Base-by-base conservation (phyloP, 1,140 invertebrate species). In the Trichoplusia ni region DNA sequence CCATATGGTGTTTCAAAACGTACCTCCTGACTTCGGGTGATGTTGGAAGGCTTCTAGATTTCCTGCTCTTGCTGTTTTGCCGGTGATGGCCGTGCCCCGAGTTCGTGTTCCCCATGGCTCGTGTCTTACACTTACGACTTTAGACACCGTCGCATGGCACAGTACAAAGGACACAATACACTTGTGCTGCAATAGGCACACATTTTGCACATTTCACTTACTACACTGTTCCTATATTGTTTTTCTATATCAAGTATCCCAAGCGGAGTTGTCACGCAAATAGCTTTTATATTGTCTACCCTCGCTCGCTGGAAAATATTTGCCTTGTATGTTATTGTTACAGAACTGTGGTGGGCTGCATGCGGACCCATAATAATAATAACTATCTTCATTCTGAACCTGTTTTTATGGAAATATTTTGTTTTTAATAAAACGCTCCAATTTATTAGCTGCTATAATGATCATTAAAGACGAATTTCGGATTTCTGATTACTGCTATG, bases 1-100 rank as follows among this genome's bases (percentile, higher is more conserved):
- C 0, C 25, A 18, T 25, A 3, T 8, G 16, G 33, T 40, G n/a
- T 58, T 44, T 23, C n/a, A 58, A 16, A 27, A 31, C 25, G 4
- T 81, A 91, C 90, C 90, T 90, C 71, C 90, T 81, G 16, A 91
- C 90, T 87, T 91, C 90, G 44, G 90, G 90, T 7, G 88, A 90
- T 11, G 90, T 91, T 35, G 90, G 90, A 62, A 91, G 69, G 67
- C 90, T 91, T 53, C 90, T 78, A 13, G 84, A 90, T 68, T 90
- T 90, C 63, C 90, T 82, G 67, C 73, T 85, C 62, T 89, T 90
- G 64, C 73, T 78, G 63, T 77, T 70, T n/a, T 86, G 79, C 21
- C 82, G 72, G 11, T 79, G 51, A 31, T 86, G 81, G 18, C 79
- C 81, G 37, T 82, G 81, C 0, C 87, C 87, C 2, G 86, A 89